Conservation (phyloP, 2,113 vertebrate species). For the Paedocypris sp. region DNA sequence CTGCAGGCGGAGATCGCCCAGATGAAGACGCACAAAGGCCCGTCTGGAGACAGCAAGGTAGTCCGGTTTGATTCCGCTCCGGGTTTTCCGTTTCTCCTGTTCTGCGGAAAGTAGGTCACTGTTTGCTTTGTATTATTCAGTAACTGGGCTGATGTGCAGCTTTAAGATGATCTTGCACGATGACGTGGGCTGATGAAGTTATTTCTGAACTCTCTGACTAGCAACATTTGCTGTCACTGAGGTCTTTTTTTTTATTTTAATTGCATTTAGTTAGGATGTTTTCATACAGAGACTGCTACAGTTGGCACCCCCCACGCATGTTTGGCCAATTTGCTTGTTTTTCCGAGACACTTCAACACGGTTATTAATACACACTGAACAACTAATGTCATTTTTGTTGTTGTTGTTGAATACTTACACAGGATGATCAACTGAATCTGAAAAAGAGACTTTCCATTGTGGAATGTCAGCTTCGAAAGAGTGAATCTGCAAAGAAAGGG, state of each 20-base stretch:
- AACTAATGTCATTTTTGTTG: background rate
- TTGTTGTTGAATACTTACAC: background rate
- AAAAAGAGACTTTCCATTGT: conserved; percentile 77
- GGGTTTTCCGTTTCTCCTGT: conserved; percentile 65
- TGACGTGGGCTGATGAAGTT: conserved; percentile 38
- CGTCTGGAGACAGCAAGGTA: conserved; percentile 66
- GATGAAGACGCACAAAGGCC: conserved; percentile 73
- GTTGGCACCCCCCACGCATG: too few relatives aligned
- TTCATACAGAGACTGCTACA: too few relatives aligned
- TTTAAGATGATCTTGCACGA: conserved; percentile 39
- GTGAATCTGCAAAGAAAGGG: conserved; percentile 67
- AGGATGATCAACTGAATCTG: conserved; percentile 76
- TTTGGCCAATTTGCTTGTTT: too few relatives aligned
- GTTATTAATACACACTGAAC: too few relatives aligned
- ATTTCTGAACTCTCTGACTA: conserved; percentile 41
- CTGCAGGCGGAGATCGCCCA: conserved; percentile 83
- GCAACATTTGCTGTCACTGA: conserved; percentile 29
- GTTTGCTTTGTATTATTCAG: conserved; percentile 73
- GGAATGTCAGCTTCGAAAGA: conserved; percentile 85
- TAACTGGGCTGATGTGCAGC: conserved; percentile 55
- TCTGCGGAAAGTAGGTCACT: conserved; percentile 75
- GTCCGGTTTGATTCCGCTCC: conserved; percentile 39
- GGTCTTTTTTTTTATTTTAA: background rate
- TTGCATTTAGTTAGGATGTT: background rate
- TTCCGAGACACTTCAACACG: too few relatives aligned